Evolutionary conservation across 2,888 invertebrate genomes (phyloP).

Genomic region (Drosophila prolongata): DNA sequence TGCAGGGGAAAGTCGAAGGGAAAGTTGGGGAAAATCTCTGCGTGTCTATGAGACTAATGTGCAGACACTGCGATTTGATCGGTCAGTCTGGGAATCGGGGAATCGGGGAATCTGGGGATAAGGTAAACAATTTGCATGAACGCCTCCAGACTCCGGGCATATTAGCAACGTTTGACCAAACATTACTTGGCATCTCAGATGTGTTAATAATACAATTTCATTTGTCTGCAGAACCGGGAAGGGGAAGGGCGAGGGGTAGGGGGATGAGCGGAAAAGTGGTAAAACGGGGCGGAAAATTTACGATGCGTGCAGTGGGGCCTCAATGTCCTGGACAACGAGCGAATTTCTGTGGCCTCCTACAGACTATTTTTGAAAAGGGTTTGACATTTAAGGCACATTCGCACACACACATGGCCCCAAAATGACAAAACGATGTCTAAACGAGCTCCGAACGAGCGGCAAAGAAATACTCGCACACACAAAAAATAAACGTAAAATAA

Average conservation of each 20-base stretch:
- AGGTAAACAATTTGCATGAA: conserved; percentile 65
- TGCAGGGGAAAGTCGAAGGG: neutral
- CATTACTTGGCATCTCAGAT: conserved; percentile 65
- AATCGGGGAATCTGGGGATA: conserved; percentile 2
- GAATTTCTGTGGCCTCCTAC: conserved; percentile 9
- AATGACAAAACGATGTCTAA: conserved; percentile 78
- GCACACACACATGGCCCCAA: conserved; percentile 10
- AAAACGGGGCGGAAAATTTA: conserved; percentile 71
- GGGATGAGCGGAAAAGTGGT: neutral
- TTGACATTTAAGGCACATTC: conserved; percentile 64
- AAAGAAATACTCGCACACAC: conserved; percentile 9
- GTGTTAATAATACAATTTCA: conserved; percentile 79
- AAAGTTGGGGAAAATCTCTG: conserved; percentile 45
- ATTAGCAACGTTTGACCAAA: conserved; percentile 75
- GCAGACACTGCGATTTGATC: conserved; percentile 50
- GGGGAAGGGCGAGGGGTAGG: conserved; percentile 20
- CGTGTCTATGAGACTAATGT: conserved; percentile 56
- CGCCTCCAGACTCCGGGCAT: conserved; percentile 26
- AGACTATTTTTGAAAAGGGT: conserved; percentile 75
- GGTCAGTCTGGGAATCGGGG: conserved; percentile 20
- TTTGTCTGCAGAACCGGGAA: conserved; percentile 51
- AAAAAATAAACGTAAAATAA: conserved; percentile 59
- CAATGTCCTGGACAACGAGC: conserved; percentile 7
- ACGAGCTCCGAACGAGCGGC: conserved; percentile 68
- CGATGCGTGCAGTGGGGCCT: conserved; percentile 51